Conservation (phyloP, 1,140 invertebrate genomes). For the Micrasema longulum region DNA sequence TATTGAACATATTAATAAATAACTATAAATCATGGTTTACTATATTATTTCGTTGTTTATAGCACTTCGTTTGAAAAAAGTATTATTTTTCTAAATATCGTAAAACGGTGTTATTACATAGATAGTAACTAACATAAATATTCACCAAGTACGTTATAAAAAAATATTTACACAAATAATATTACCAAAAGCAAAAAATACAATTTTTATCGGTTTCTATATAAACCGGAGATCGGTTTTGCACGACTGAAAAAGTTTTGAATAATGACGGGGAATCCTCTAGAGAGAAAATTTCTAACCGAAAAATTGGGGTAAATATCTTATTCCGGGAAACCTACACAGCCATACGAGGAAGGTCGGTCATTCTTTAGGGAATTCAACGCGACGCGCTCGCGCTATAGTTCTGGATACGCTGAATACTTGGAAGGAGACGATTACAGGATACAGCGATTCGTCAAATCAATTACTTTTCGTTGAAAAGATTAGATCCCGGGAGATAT, state of each 20-base stretch:
- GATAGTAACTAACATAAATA: no score
- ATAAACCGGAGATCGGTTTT: background rate
- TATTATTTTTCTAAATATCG: no score
- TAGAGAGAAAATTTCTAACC: constrained; percentile 6
- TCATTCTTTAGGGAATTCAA: background rate
- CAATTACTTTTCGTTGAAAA: background rate
- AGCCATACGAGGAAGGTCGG: background rate
- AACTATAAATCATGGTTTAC: no score
- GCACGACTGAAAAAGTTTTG: constrained; percentile 32
- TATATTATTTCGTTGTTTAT: no score
- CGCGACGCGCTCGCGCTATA: background rate
- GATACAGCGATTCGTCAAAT: constrained; percentile 6
- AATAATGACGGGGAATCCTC: constrained; percentile 28
- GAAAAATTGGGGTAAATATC: constrained; percentile 32
- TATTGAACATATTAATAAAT: no score
- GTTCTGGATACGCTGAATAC: constrained; percentile 6
- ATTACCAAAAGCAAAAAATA: no score
- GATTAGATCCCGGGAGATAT: background rate
- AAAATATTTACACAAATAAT: no score
- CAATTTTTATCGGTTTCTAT: no score
- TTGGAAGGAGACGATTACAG: background rate
- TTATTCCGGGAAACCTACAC: constrained; percentile 20
- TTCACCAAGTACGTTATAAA: no score
- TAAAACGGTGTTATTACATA: no score
- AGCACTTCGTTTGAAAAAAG: no score